A percentile compares a stretch with the other conserved stretches of the same genome.
phyloP scores from a whole-genome alignment of 2,888 invertebrate species.

The Malthinus flaveolus region DNA sequence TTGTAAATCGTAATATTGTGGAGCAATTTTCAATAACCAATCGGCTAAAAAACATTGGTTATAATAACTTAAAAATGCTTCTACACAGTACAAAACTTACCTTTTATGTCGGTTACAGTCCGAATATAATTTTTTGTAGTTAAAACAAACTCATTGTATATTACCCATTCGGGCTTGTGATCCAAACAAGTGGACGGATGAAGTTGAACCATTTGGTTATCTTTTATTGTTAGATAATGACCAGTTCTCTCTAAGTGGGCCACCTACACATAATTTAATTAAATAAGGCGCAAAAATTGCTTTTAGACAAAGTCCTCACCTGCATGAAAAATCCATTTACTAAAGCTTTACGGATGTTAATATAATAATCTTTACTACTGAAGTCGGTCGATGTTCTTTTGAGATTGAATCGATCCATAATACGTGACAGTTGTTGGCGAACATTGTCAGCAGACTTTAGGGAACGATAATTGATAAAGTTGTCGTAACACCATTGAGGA shows the following conservation, averaged over 20 bases:
- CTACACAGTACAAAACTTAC: conserved; percentile 62
- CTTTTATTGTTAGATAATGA: conserved; percentile 98
- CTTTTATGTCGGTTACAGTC: conserved; percentile 98
- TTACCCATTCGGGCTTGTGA: conserved; percentile 99
- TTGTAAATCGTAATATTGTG: conserved; percentile 97
- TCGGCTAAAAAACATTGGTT: conserved; percentile 65
- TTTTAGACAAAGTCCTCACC: conserved; percentile 58
- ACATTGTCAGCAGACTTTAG: conserved; percentile 99
- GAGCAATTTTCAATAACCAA: conserved; percentile 93
- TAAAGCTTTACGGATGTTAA: conserved; percentile 97
- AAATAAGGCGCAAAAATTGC: too few species aligned
- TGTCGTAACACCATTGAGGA: conserved; percentile 99
- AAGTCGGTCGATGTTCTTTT: conserved; percentile 97
- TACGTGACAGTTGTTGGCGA: conserved; percentile 92
- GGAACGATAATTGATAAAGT: conserved; percentile 98
- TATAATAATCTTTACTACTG: conserved; percentile 97
- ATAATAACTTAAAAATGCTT: neutral
- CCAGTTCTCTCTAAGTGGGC: conserved; percentile 98
- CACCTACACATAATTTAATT: conserved; percentile 61
- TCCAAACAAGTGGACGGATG: conserved; percentile 99
- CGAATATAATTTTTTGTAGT: conserved; percentile 99
- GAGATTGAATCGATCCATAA: conserved; percentile 97
- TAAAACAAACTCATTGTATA: conserved; percentile 99
- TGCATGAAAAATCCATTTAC: conserved; percentile 99
- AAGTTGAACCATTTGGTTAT: conserved; percentile 98